Base-by-base conservation (phyloP, 2,888 invertebrate genomes). In the Drosophila atripex region DNA sequence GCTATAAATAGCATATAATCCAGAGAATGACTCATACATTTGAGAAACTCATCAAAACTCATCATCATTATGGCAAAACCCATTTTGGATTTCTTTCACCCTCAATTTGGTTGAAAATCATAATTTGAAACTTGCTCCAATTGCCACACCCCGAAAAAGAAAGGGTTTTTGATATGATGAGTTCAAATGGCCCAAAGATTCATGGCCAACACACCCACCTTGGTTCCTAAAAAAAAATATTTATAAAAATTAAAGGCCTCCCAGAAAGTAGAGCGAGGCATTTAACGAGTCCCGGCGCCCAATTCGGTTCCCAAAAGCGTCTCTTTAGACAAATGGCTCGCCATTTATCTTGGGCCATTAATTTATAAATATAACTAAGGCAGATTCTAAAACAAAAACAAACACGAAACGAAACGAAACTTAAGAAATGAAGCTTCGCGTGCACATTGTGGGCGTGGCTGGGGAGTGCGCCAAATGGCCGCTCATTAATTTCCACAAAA, bases 401-500 rank as follows among this genome's bases (percentile, higher is more conserved):
- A 28, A 28, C 3, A 9, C 28, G 28, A 28, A 28, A 9, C 28
- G 28, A 28, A 28, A 28, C 28, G 28, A 28, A 25, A 11, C 25
- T 9, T 1, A 12, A 61, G 23, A 23, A 39, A 38, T 43, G 52
- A 68, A 54, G 60, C 32, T 46, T 68, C 43, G 83, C 83, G 83
- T 80, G 84, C 77, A 61, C 65, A 32, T 75, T 79, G 87, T 73
- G 80, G 86, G 86, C 86, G 86, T 78, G 83, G 63, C 66, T 47
- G 75, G 72, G 71, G 69, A 76, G 71, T 54, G 60, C 71, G 78
- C 80, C 87, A 86, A 86, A 87, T 86, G 87, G 77, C 73, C 75
- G 76, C 77, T 77, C 86, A 86, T 86, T 86, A 86, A 87, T 86
- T 85, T 80, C 56, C 72, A 73, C 77, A 80, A 80, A 86, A 85